These are phyloP conservation scores for Torymus texanus DNA, from an alignment of 2,888 invertebrate genomes.

Conservation along the genomic window DNA sequence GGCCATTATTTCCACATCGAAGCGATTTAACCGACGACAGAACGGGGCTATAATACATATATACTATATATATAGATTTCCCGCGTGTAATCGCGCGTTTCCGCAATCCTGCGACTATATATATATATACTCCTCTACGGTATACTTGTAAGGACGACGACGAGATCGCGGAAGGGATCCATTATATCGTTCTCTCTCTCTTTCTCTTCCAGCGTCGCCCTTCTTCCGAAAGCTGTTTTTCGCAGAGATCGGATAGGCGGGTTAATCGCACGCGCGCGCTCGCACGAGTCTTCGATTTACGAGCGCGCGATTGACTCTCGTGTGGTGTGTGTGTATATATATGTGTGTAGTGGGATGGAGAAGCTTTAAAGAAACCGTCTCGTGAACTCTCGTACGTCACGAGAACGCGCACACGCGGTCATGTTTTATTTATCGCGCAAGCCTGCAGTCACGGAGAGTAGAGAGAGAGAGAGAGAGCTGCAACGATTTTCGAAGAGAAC, in stretches of 20 bases:
- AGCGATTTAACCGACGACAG: conserved; percentile 44
- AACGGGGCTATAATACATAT: background rate
- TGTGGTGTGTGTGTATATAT: background rate
- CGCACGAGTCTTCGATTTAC: conserved; percentile 56
- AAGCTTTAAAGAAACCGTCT: conserved; percentile 46
- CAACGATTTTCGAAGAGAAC: no score
- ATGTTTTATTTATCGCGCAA: conserved; percentile 54
- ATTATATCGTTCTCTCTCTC: conserved; percentile 25
- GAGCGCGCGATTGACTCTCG: conserved; percentile 46
- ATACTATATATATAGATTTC: conserved; percentile 40
- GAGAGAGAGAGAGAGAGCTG: background rate
- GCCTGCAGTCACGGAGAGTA: background rate
- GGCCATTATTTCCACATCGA: conserved; percentile 47
- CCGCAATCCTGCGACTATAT: background rate
- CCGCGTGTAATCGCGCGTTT: conserved; percentile 49
- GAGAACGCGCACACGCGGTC: conserved; percentile 7
- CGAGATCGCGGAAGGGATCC: conserved; percentile 22
- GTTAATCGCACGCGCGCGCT: conserved; percentile 55
- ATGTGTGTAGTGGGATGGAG: background rate
- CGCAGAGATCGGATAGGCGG: background rate
- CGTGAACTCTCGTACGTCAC: conserved; percentile 35
- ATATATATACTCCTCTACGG: no score
- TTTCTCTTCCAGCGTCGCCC: background rate
- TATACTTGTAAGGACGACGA: background rate
- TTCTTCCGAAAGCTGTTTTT: conserved; percentile 47